phyloP scores from a whole-genome alignment of 1,140 invertebrate genomes.

The Penaeus chinensis region DNA sequence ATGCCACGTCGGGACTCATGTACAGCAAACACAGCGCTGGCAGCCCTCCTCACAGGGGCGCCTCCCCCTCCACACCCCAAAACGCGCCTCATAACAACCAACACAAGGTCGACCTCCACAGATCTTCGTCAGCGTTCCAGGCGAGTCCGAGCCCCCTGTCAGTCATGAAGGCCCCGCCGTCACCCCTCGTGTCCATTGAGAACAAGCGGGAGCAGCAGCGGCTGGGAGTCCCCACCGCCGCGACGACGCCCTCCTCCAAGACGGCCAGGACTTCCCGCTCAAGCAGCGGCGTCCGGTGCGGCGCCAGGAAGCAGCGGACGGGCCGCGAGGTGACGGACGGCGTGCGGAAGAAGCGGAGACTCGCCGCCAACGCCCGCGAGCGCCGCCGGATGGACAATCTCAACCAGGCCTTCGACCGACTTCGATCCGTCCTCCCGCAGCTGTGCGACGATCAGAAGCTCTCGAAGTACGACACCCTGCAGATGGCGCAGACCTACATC shows the following conservation, averaged over 20 bases:
- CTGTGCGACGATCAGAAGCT: conserved; percentile 90
- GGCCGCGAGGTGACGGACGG: conserved; percentile 59
- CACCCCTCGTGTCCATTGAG: conserved; percentile 29
- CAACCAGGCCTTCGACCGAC: conserved; percentile 91
- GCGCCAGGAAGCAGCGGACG: conserved; percentile 24
- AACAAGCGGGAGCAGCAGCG: conserved; percentile 28
- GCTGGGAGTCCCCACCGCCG: background rate
- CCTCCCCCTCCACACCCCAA: background rate
- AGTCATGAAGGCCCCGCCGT: background rate
- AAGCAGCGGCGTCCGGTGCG: conserved; percentile 22
- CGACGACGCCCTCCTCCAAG: background rate
- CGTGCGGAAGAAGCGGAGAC: conserved; percentile 82
- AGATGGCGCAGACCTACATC: conserved; percentile 98
- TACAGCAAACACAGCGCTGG: background rate
- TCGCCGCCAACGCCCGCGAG: conserved; percentile 94
- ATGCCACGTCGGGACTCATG: background rate
- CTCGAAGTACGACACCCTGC: conserved; percentile 96
- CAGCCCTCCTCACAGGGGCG: background rate
- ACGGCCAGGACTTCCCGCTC: background rate
- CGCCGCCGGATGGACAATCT: conserved; percentile 93
- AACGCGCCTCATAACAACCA: too few relatives aligned
- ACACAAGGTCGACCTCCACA: background rate
- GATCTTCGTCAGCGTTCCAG: background rate
- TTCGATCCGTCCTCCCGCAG: conserved; percentile 89
- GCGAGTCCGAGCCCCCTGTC: background rate